Conservation (phyloP, 2,113 vertebrate genomes). For the Lathamus discolor region DNA sequence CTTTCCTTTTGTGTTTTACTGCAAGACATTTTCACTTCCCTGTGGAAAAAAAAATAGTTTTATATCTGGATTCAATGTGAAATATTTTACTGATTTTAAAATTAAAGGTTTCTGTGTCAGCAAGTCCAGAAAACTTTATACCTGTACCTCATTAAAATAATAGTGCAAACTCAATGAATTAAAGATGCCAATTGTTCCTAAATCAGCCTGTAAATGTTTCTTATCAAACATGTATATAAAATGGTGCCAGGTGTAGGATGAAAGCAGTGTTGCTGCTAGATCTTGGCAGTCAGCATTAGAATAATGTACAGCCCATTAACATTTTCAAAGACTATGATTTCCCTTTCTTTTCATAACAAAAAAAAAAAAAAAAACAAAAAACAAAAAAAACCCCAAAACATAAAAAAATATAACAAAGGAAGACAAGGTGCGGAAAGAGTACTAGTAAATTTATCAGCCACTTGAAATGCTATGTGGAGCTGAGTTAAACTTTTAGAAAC, state of each 20-base stretch:
- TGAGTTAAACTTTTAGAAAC: slow-evolving; percentile 33
- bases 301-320: neutral
- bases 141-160: neutral
- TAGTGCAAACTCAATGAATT: neutral
- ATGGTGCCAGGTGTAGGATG: neutral
- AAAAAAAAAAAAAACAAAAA: too few species aligned
- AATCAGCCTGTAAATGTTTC: neutral
- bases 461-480: neutral
- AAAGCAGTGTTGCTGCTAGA: neutral
- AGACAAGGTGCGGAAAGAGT: neutral
- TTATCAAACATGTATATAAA: neutral
- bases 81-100: neutral
- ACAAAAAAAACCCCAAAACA: neutral
- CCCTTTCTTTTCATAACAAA: neutral
- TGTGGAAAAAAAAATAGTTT: neutral
- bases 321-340: neutral
- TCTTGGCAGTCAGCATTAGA: neutral
- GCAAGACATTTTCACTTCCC: neutral
- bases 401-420: neutral
- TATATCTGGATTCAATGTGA: neutral
- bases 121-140: neutral
- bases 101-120: neutral
- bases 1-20: neutral
- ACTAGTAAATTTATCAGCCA: neutral
- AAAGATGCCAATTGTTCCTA: neutral